Evolutionary conservation across 2,113 vertebrate genomes (phyloP).

Genomic region (Pterocles gutturalis): DNA sequence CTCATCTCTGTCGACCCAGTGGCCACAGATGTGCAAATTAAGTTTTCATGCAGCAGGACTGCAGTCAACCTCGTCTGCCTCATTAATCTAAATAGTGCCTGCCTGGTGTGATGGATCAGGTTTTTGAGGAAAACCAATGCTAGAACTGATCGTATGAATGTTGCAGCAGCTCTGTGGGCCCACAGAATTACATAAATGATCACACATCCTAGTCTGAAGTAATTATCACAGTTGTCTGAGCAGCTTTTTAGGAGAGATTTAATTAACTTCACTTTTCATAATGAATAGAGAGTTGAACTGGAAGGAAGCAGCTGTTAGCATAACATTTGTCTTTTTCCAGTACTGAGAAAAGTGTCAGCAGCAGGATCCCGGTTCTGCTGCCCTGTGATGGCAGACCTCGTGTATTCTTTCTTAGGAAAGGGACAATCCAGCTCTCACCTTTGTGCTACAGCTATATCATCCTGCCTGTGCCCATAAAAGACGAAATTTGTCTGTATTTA

Average conservation of each 20-base stretch:
- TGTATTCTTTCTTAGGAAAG: neutral
- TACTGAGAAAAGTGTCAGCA: neutral
- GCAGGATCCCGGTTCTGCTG: neutral
- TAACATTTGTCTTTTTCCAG: slow-evolving; percentile 6
- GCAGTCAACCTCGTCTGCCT: neutral
- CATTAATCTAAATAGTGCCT: slow-evolving; percentile 12
- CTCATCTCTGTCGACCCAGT: neutral
- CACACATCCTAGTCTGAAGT: slow-evolving; percentile 24
- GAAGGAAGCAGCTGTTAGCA: slow-evolving; percentile 30
- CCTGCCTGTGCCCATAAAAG: neutral
- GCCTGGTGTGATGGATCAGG: slow-evolving; percentile 4
- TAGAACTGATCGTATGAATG: neutral
- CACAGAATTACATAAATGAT: slow-evolving; percentile 24
- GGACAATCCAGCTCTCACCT: neutral
- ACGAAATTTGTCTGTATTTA: neutral
- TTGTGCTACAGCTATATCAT: neutral
- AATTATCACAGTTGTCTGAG: slow-evolving; percentile 18
- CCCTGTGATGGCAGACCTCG: neutral
- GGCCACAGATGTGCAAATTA: neutral
- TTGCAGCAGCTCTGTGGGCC: neutral
- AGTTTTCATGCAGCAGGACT: neutral
- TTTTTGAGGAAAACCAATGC: slow-evolving; percentile 13
- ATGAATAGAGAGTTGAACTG: slow-evolving; percentile 17
- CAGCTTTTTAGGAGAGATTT: slow-evolving; percentile 23
- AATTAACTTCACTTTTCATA: slow-evolving; percentile 54